Base-by-base conservation (phyloP, 2,888 invertebrate species). In the Chrysomela aeneicollis region DNA sequence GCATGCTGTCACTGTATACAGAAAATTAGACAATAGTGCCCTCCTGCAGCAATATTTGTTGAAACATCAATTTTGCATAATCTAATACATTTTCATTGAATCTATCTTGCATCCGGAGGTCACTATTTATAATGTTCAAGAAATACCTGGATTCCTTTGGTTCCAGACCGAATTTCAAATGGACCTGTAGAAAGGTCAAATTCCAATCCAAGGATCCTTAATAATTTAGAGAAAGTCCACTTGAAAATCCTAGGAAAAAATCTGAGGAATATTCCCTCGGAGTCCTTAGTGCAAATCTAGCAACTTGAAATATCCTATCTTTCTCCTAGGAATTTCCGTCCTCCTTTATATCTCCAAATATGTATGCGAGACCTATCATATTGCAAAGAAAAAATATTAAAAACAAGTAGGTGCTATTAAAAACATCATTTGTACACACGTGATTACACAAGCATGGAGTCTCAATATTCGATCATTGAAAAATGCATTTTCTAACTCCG, bases 331-430 rank as follows among this genome's bases (percentile, higher is more conserved):
- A 64, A 70, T 62, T 70, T 70, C 62, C 66, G 60, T 70, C 68
- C 68, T 70, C 66, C 66, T 61, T 37, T 59, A 35, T 62, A 63
- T 69, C 70, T 66, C 64, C 68, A 63, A 67, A 67, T 42, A 42
- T 42, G 62, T 68, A 66, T 63, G 71, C 66, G 71, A 73, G 73
- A 73, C 73, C 73, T 73, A 73, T 67, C 70, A 66, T 57, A 64
- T 69, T 66, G 65, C 67, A 72, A 71, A 72, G 64, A 66, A 61
- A 64, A 62, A 68, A 64, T 59, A 66, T 57, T 57, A 26, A 26
- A 46, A 35, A 22, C 21, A 0, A 21, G 17, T 47, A 19, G 17
- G 1, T 21, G 8, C 10, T 52, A 21, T 47, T 15, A 37, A 26
- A n/a, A 26, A 53, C n/a, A 32, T n/a, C n/a, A 10, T 42, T 8